A percentile compares a stretch with the other conserved stretches of the same genome.
Conservation (phyloP, 2,113 vertebrate genomes). For the Platysteira castanea region DNA sequence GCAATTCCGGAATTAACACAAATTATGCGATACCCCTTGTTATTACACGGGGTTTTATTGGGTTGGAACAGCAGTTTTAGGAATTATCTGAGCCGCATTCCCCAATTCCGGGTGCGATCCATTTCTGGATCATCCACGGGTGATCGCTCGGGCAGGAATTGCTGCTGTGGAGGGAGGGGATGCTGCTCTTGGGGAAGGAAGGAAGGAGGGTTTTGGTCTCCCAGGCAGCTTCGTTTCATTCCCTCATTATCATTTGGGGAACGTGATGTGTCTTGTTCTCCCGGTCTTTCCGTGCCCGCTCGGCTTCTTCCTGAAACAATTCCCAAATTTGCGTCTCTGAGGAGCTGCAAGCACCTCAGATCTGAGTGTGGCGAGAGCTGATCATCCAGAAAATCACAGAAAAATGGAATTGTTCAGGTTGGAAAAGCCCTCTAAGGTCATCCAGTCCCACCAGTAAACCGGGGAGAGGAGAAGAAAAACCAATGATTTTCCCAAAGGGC, state of each 20-base stretch:
- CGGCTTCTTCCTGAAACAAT: not conserved
- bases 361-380: not conserved
- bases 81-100: not conserved
- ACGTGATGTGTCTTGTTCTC: not conserved
- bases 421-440: not conserved
- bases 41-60: not conserved
- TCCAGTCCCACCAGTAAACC: fast-evolving
- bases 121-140: fast-evolving
- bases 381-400: fast-evolving
- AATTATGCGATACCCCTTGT: not conserved
- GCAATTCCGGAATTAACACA: not conserved
- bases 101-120: fast-evolving
- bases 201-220: not conserved
- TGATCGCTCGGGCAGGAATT: fast-evolving
- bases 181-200: not conserved
- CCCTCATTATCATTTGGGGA: not conserved
- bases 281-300: not conserved
- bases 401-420: not conserved
- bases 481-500: not conserved
- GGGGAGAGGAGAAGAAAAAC: not conserved
- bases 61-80: not conserved
- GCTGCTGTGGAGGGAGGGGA: not conserved
- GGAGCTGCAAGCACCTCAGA: not conserved
- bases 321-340: not conserved
- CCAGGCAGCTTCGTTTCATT: not conserved